phyloP scores from a whole-genome alignment of 2,113 vertebrate species.

The Callochromis pleurospilus region DNA sequence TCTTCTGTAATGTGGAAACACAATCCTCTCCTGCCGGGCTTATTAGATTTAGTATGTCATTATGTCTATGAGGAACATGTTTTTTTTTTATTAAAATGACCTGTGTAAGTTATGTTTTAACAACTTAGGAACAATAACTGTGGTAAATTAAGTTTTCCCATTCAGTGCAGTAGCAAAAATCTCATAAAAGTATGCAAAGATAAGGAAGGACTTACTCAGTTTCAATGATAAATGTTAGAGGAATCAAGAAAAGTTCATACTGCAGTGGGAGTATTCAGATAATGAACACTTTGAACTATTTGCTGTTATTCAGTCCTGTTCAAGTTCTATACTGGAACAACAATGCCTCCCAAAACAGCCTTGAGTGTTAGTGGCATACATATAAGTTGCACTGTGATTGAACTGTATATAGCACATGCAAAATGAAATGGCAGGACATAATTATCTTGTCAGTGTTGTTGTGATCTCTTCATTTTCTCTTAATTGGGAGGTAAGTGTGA shows the following conservation, averaged over 20 bases:
- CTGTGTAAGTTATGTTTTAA: conserved; percentile 39
- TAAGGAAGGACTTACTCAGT: not conserved
- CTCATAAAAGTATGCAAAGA: conserved; percentile 15
- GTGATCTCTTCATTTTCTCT: conserved; percentile 9
- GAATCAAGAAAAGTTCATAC: not conserved
- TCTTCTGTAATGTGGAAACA: not conserved
- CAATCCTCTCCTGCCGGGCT: not conserved
- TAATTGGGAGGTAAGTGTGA: not conserved
- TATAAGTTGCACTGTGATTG: not conserved
- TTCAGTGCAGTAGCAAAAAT: conserved; percentile 32
- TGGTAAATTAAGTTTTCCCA: conserved; percentile 38
- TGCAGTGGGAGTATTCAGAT: not conserved
- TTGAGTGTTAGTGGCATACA: not conserved
- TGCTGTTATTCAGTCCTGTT: not conserved
- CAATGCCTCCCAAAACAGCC: not conserved
- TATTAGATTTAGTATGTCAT: conserved; percentile 51
- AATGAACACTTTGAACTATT: not conserved
- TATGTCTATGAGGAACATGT: conserved; percentile 20
- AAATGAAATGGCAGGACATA: not conserved
- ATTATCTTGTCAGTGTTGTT: conserved; percentile 11
- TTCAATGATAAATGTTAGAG: not conserved
- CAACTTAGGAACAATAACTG: conserved; percentile 36
- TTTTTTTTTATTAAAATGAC: conserved; percentile 35
- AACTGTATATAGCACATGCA: not conserved
- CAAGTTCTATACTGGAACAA: not conserved